phyloP scores from a whole-genome alignment of 2,797 vertebrate genomes.

The Fratercula arctica region DNA sequence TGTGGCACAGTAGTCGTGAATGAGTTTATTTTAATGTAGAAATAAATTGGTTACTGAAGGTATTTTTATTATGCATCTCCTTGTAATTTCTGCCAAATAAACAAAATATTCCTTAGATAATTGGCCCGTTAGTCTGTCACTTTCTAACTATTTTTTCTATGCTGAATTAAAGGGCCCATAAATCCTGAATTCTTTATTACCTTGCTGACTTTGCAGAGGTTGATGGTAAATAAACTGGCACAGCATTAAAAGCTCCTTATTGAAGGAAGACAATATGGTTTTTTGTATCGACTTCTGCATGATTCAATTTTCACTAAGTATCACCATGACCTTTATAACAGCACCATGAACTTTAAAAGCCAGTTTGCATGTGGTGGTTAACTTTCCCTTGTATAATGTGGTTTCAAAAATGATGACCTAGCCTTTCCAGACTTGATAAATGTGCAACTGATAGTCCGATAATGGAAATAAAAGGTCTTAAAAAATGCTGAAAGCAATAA shows the following conservation, averaged over 20 bases:
- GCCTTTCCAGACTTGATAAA: conserved; percentile 56
- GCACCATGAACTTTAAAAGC: conserved; percentile 74
- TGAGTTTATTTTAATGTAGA: conserved; percentile 53
- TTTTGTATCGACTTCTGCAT: conserved; percentile 73
- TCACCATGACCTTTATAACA: conserved; percentile 67
- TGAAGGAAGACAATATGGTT: conserved; percentile 69
- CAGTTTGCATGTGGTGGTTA: conserved; percentile 70
- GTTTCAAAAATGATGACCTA: conserved; percentile 63
- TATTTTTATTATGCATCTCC: conserved; percentile 50
- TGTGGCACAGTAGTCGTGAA: conserved; percentile 50
- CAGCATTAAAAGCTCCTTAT: conserved; percentile 65
- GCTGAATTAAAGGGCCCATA: conserved; percentile 53
- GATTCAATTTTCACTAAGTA: conserved; percentile 75
- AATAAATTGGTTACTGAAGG: conserved; percentile 26
- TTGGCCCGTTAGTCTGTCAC: conserved; percentile 42
- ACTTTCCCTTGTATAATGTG: conserved; percentile 54
- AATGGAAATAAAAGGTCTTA: conserved; percentile 62
- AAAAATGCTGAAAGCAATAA: conserved; percentile 47
- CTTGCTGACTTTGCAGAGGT: conserved; percentile 72
- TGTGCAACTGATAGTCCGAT: conserved; percentile 15
- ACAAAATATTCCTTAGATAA: conserved; percentile 58
- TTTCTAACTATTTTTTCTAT: conserved; percentile 37
- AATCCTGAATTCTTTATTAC: conserved; percentile 57
- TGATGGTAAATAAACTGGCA: conserved; percentile 66
- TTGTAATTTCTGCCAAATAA: conserved; percentile 59